Conservation (phyloP, 2,888 invertebrate genomes). For the Parthenolecanium corni region DNA sequence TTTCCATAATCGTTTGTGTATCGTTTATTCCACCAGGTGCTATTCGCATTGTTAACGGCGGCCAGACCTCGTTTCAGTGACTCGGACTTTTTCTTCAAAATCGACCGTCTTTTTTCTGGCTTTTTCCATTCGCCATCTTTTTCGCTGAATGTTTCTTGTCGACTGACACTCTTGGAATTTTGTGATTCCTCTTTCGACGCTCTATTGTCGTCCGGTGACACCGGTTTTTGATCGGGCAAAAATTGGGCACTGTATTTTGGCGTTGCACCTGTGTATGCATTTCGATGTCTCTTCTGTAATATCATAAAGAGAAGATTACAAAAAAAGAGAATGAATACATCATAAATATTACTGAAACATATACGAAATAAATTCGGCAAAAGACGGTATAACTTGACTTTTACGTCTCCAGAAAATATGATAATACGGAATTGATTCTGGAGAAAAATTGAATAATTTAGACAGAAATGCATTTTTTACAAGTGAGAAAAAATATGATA, state of each 20-base stretch:
- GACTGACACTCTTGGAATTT: no score
- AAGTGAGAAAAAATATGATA: no score
- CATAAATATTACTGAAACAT: background rate
- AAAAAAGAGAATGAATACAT: background rate
- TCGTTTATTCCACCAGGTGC: conserved; percentile 31
- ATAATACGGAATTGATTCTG: no score
- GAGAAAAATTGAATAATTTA: no score
- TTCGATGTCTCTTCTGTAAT: conserved; percentile 16
- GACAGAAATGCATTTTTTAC: no score
- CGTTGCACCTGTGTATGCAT: background rate
- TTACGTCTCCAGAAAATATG: no score
- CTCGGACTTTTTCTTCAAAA: conserved; percentile 26
- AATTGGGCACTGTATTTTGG: conserved; percentile 25
- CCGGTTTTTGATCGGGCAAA: conserved; percentile 2
- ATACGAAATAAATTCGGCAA: no score
- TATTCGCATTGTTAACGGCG: conserved; percentile 19
- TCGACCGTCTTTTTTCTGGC: conserved; percentile 18
- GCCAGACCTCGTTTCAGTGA: conserved; percentile 25
- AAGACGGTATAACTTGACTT: no score
- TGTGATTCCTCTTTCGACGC: conserved; percentile 3
- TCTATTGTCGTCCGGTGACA: background rate
- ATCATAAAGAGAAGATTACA: background rate
- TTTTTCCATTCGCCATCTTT: conserved; percentile 6
- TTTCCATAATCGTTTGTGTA: conserved; percentile 27
- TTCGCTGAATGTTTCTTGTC: conserved; percentile 1